phyloP scores from a whole-genome alignment of 2,888 invertebrate species.

The Megamerina dolium region DNA sequence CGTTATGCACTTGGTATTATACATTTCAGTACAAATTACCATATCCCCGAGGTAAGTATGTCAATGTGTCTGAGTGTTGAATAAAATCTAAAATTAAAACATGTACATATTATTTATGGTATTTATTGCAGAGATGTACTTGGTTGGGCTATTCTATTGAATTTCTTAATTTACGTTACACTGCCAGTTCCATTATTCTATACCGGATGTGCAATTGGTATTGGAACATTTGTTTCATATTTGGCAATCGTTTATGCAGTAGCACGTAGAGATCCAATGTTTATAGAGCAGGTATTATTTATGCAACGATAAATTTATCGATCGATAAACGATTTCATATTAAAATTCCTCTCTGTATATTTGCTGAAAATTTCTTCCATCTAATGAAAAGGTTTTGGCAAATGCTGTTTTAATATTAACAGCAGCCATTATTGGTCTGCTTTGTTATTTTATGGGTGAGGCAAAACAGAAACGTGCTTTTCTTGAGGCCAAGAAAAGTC shows the following conservation, averaged over 20 bases:
- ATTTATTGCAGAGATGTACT: conserved; percentile 55
- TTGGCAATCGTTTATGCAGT: conserved; percentile 55
- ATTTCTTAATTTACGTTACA: conserved; percentile 68
- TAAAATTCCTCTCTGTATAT: too few relatives aligned
- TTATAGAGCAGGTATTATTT: conserved; percentile 50
- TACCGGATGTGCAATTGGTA: conserved; percentile 55
- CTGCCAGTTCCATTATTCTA: conserved; percentile 63
- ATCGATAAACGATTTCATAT: too few relatives aligned
- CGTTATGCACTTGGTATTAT: conserved; percentile 57
- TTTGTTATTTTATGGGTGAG: conserved; percentile 70
- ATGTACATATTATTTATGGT: background rate
- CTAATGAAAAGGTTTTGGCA: conserved; percentile 57
- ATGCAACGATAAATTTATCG: background rate
- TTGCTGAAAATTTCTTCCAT: too few relatives aligned
- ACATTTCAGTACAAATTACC: conserved; percentile 57
- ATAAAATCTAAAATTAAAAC: background rate
- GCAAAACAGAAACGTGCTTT: conserved; percentile 84
- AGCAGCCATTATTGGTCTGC: conserved; percentile 68
- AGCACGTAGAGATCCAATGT: conserved; percentile 52
- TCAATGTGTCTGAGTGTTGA: background rate
- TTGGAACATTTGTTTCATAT: conserved; percentile 59
- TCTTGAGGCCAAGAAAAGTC: conserved; percentile 81
- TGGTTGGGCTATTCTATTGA: conserved; percentile 66
- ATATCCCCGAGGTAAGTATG: conserved; percentile 44
- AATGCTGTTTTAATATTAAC: conserved; percentile 66